These are phyloP conservation scores for Teleogryllus occipitalis DNA, from an alignment of 1,140 invertebrate genomes.

Conservation along the genomic window DNA sequence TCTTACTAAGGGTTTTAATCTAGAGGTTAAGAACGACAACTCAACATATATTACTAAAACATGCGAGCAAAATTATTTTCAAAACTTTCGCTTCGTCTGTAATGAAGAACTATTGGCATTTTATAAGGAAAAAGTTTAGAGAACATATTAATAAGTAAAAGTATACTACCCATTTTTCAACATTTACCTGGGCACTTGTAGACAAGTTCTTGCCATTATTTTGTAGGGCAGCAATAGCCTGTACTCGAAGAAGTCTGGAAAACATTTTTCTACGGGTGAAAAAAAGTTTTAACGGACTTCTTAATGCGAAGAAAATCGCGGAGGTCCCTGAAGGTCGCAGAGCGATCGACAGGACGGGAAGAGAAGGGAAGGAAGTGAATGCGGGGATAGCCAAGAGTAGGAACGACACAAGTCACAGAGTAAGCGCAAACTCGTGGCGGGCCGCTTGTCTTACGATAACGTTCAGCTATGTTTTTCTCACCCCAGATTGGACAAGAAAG, in stretches of 20 bases:
- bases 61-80: no score
- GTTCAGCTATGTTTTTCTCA: neutral
- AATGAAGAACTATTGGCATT: no score
- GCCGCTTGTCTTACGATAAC: no score
- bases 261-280: conserved; percentile 37
- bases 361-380: neutral
- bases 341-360: neutral
- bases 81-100: no score
- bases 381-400: no score
- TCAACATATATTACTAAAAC: no score
- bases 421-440: no score
- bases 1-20: no score
- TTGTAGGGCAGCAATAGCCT: conserved; percentile 36
- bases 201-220: conserved; percentile 44
- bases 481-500: neutral
- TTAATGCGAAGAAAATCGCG: neutral
- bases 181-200: conserved; percentile 43
- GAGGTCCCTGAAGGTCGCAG: neutral
- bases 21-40: no score
- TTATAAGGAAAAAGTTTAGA: no score
- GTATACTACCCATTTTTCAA: neutral
- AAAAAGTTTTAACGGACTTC: neutral
- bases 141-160: no score
- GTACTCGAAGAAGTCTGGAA: conserved; percentile 42
- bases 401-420: no score